A percentile compares a stretch with the other conserved stretches of the same genome.
Evolutionary conservation across 2,888 invertebrate genomes (phyloP).

Genomic region (Melanotus villosus): DNA sequence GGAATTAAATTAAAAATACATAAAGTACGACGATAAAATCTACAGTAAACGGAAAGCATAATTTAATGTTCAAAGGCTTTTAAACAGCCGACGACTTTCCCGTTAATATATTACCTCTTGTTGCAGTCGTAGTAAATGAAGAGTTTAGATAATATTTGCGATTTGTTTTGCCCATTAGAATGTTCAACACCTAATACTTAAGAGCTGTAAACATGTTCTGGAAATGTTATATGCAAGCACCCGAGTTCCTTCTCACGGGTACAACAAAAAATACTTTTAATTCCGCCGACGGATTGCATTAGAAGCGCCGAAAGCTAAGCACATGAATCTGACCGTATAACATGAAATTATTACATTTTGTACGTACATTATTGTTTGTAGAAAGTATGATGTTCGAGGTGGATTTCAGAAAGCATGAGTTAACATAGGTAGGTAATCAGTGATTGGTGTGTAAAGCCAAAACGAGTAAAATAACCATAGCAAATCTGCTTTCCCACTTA

Average conservation of each 20-base stretch:
- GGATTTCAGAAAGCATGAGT: not conserved
- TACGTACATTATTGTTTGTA: slow-evolving; percentile 32
- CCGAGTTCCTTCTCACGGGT: slow-evolving; percentile 34
- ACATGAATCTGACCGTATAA: slow-evolving; percentile 11
- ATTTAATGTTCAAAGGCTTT: slow-evolving; percentile 24
- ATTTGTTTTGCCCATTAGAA: slow-evolving; percentile 40
- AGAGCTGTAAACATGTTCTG: slow-evolving; percentile 33
- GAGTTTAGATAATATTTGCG: slow-evolving; percentile 43
- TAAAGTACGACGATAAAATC: slow-evolving; percentile 16
- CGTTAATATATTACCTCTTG: slow-evolving; percentile 27
- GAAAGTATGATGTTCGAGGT: slow-evolving; percentile 27
- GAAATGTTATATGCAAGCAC: slow-evolving; percentile 14
- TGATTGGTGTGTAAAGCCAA: slow-evolving; percentile 36
- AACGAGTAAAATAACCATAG: slow-evolving; percentile 41
- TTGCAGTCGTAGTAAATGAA: slow-evolving; percentile 29
- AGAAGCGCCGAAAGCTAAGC: slow-evolving; percentile 24
- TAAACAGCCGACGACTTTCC: slow-evolving; percentile 27
- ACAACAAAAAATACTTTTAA: slow-evolving; percentile 3
- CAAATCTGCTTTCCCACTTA: slow-evolving; percentile 47
- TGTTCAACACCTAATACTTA: slow-evolving; percentile 39
- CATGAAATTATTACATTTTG: slow-evolving; percentile 29
- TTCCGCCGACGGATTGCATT: slow-evolving; percentile 25
- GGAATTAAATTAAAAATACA: slow-evolving; percentile 12
- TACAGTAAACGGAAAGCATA: slow-evolving; percentile 16
- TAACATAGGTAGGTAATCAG: slow-evolving; percentile 24